A percentile compares a stretch with the other conserved stretches of the same genome.
Evolutionary conservation across 2,888 invertebrate species (phyloP).

Genomic region (Philopedon plagiatum): DNA sequence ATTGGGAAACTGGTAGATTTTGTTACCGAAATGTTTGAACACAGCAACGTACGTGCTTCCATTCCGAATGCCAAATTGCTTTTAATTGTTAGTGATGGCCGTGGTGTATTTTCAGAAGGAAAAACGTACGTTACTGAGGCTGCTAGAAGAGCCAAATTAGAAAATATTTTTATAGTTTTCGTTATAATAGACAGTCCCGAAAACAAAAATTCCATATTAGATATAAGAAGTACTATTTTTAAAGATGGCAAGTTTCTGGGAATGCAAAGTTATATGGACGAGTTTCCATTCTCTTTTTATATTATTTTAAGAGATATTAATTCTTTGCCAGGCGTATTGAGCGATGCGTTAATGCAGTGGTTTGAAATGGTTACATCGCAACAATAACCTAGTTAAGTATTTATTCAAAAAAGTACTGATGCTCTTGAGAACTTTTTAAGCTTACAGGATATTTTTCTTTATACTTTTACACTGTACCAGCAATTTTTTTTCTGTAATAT

Average conservation of each 20-base stretch:
- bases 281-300: slow-evolving; percentile 98
- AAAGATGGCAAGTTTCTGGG: slow-evolving; percentile 72
- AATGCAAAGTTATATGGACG: slow-evolving; percentile 90
- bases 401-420: too few relatives aligned
- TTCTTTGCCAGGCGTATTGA: slow-evolving; percentile 89
- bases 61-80: slow-evolving; percentile 85
- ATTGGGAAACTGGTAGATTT: slow-evolving; percentile 88
- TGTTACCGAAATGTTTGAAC: slow-evolving; percentile 78
- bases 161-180: slow-evolving; percentile 93
- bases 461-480: too few relatives aligned
- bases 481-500: too few relatives aligned
- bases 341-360: slow-evolving; percentile 98
- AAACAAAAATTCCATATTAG: slow-evolving; percentile 93
- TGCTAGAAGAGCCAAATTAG: slow-evolving; percentile 84
- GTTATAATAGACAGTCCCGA: slow-evolving; percentile 95
- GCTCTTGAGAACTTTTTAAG: too few relatives aligned
- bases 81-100: slow-evolving; percentile 94
- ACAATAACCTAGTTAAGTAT: slow-evolving; percentile 23
- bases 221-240: slow-evolving; percentile 87
- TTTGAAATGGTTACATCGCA: slow-evolving; percentile 85
- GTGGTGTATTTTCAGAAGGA: slow-evolving; percentile 93
- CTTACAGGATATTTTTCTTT: background rate
- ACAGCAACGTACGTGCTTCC: slow-evolving; percentile 67
- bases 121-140: slow-evolving; percentile 82
- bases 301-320: slow-evolving; percentile 92